These are phyloP conservation scores for Bryconaethiops microstoma DNA, from an alignment of 2,797 vertebrate species.

Conservation along the genomic window DNA sequence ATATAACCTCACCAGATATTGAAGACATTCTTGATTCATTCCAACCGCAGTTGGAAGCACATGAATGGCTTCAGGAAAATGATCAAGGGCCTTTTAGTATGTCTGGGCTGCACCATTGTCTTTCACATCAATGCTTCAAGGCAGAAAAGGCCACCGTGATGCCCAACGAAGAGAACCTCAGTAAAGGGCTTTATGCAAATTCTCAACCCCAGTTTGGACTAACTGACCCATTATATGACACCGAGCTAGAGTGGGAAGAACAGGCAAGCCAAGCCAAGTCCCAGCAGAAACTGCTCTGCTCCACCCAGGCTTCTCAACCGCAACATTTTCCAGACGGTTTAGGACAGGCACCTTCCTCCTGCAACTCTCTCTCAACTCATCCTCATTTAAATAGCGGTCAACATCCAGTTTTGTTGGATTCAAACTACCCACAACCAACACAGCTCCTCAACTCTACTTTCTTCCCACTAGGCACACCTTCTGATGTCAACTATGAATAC, in stretches of 20 bases:
- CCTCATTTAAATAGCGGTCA: background rate
- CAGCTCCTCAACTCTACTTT: background rate
- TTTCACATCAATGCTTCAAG: background rate
- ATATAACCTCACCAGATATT: background rate
- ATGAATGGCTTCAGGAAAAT: background rate
- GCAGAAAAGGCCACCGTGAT: background rate
- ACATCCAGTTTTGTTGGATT: background rate
- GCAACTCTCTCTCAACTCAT: background rate
- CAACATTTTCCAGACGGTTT: background rate
- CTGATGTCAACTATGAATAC: background rate
- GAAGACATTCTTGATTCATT: background rate
- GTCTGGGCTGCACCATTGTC: background rate
- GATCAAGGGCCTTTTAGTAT: background rate
- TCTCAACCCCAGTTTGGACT: background rate
- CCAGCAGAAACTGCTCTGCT: too few species aligned
- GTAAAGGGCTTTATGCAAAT: background rate
- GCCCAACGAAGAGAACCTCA: background rate
- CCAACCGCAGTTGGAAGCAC: background rate
- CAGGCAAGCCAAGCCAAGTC: too few species aligned
- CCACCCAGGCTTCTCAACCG: too few species aligned
- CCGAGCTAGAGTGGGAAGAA: background rate
- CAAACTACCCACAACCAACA: background rate
- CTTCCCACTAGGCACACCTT: background rate
- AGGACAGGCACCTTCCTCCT: background rate
- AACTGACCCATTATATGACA: background rate